A percentile compares a stretch with the other conserved stretches of the same genome.
Evolutionary conservation across 2,113 vertebrate species (phyloP).

Genomic region (Cephalopterus ornatus): DNA sequence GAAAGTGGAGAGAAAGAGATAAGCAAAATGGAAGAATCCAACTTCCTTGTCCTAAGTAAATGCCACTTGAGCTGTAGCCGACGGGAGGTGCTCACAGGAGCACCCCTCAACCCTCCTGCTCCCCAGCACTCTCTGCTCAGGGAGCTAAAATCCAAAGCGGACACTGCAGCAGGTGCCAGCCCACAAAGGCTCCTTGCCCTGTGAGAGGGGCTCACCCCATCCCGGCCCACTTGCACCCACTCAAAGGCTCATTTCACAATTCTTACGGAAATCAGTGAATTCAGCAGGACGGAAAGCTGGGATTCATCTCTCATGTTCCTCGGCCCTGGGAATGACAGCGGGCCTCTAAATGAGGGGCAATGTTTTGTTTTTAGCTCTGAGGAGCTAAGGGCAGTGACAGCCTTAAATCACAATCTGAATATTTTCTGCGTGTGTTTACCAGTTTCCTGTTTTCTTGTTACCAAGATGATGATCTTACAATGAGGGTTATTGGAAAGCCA

Average conservation of each 20-base stretch:
- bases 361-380: not conserved
- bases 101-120: not conserved
- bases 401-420: conserved; percentile 33
- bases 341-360: not conserved
- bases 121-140: not conserved
- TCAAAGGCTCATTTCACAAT: not conserved
- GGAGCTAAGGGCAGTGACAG: conserved; percentile 3
- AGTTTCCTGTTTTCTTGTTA: conserved; percentile 40
- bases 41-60: not conserved
- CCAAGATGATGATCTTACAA: conserved; percentile 46
- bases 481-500: conserved; percentile 27
- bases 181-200: not conserved
- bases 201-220: not conserved
- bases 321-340: not conserved
- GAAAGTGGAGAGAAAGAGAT: not conserved
- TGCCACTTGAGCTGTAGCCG: not conserved
- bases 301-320: not conserved
- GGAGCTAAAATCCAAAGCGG: not conserved
- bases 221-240: fast-evolving
- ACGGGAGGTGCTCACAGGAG: not conserved
- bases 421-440: not conserved
- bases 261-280: not conserved
- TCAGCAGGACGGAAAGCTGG: not conserved
- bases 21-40: not conserved
- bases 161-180: not conserved